Base-by-base conservation (phyloP, 2,888 invertebrate species). In the Rhabditoides inermis region DNA sequence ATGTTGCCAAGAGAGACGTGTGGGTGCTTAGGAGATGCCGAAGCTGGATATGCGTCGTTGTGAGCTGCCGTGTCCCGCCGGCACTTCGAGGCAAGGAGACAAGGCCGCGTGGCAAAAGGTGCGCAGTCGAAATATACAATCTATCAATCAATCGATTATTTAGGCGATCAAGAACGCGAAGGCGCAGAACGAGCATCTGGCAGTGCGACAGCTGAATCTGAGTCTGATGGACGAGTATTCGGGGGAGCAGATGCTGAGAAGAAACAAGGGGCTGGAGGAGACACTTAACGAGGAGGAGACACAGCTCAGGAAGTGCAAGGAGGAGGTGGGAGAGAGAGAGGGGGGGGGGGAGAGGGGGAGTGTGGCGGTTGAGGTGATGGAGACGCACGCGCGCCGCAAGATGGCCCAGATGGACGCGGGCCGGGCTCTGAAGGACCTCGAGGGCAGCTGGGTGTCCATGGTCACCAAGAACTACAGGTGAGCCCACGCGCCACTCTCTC, bases 41-140 rank as follows among this genome's bases (percentile, higher is more conserved):
- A 69, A 71, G 49, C 41, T 73, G 52, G 72, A 73, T 49, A 65
- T 73, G 63, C 51, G 55, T n/a, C 59, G 73, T 23, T 72, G 70
- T 45, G 72, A 72, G 36, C 54, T 72, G n/a, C 72, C 72, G 20
- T 58, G 65, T 23, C 73, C 73, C 0, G 60, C 66, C 6, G 63
- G 63, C 23, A 61, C 69, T 3, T 53, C 57, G 6, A 57, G 60
- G 28, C 60, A 63, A 26, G 54, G 58, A n/a, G 71, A 73, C 47
- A 60, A 65, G 41, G 53, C 58, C 25, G 57, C 68, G 28, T 73
- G 73, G 73, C 55, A 56, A 18, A 69, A 68, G 51, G 69, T 68
- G 10, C 6, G 7, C 18, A 6, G 6, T n/a, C 20, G 15, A 39
- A 18, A 39, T 15, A 15, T 7, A 39, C 39, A n/a, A n/a, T 7